Percentiles rank a stretch among this genome's conserved stretches.
These are phyloP conservation scores for Rafetus swinhoei DNA, from an alignment of 2,113 vertebrate species.

Conservation along the genomic window DNA sequence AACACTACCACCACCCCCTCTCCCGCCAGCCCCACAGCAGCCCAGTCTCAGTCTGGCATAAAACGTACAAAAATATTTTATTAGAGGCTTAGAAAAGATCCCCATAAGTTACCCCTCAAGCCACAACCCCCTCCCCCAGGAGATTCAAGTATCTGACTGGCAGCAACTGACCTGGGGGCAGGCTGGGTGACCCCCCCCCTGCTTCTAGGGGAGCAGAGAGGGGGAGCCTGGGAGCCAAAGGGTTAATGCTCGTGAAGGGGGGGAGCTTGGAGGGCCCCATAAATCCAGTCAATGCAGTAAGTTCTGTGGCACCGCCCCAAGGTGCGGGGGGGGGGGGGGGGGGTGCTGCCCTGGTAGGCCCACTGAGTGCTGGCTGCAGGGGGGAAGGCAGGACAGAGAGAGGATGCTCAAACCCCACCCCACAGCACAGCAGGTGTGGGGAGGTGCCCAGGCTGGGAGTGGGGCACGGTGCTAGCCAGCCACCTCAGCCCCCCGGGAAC, in stretches of 20 bases:
- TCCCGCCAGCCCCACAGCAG: no score
- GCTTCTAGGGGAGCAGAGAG: neutral
- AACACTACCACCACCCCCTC: no score
- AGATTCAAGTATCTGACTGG: neutral
- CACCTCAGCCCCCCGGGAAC: neutral
- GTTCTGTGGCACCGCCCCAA: no score
- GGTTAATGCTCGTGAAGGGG: neutral
- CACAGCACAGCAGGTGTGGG: neutral
- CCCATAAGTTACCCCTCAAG: neutral
- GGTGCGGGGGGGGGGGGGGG: neutral
- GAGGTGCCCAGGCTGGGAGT: neutral
- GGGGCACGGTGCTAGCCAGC: no score
- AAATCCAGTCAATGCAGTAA: no score
- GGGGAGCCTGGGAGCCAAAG: neutral
- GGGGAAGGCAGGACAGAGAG: neutral
- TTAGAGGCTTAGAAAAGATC: neutral
- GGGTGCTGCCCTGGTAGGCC: neutral
- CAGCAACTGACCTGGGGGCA: neutral
- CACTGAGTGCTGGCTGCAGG: neutral
- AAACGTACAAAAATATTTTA: slow-evolving; percentile 34
- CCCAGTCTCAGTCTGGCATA: no score
- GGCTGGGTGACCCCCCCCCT: neutral
- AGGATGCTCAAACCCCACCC: no score
- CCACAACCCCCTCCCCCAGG: neutral
- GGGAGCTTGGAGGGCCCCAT: no score